Base-by-base conservation (phyloP, 1,140 invertebrate species). In the Sitobion miscanthi region DNA sequence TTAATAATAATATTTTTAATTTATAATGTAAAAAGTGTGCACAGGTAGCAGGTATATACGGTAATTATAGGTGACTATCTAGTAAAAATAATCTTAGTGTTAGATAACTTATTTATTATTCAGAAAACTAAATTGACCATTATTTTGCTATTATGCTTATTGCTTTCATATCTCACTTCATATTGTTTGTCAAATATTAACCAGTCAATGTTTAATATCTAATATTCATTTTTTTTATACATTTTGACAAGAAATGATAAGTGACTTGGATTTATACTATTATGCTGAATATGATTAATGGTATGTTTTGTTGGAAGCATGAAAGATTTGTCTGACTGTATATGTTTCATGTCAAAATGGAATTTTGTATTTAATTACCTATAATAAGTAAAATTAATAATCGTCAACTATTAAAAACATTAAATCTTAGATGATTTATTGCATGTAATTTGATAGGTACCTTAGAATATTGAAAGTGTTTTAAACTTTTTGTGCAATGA, bases 191-290 rank as follows among this genome's bases (percentile, higher is more conserved):
- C 20, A 38, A 83, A 35, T 82, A 82, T 38, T 83, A 38, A 83
- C 35, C 42, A 86, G 62, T 77, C 7, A 20, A 77, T n/a, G 62
- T 77, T 77, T n/a, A n/a, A 54, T 38, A 20, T 20, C 30, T 86
- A 30, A 30, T 86, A 47, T 42, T 86, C 45, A 30, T 25, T 38
- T 47, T 86, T 54, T 69, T 86, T 86, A 45, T 85, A 42, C 45
- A 45, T 86, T 86, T 86, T 45, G 42, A 86, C 83, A 86, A 86
- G 25, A 30, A 86, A 86, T 86, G 11, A 86, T 45, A 86, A 45
- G 42, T 86, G 0, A 77, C n/a, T n/a, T 0, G 14, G n/a, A 42
- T 45, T 86, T 86, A 47, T 5, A 23, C 5, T 54, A 25, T 86
- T 42, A 25, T 45, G 9, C 1, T 47, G 38, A 86, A 86, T 86